Percentiles rank a stretch among this genome's conserved stretches.
These are phyloP conservation scores for Chymomyza fuscimana DNA, from an alignment of 2,888 invertebrate species.

Conservation along the genomic window DNA sequence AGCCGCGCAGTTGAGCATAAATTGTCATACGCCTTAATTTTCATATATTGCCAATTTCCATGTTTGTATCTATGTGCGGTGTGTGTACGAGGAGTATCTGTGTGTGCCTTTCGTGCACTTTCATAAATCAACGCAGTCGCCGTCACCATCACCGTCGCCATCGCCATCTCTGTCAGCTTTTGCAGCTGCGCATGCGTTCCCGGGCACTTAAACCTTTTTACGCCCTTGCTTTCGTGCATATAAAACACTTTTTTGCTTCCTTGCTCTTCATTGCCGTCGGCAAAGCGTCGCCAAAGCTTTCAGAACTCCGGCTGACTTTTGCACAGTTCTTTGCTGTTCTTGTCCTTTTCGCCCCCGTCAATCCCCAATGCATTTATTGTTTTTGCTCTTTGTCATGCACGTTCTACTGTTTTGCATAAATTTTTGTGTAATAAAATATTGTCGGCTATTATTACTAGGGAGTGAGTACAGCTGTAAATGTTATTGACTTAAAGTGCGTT, in stretches of 20 bases:
- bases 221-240: slow-evolving; percentile 71
- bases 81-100: neutral
- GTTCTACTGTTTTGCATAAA: slow-evolving; percentile 60
- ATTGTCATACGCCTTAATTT: slow-evolving; percentile 52
- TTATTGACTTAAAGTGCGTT: neutral
- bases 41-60: slow-evolving; percentile 54
- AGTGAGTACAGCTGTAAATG: neutral
- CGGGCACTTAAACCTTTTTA: slow-evolving; percentile 63
- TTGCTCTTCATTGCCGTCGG: slow-evolving; percentile 62
- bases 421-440: slow-evolving; percentile 71
- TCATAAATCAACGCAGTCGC: slow-evolving; percentile 69
- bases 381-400: slow-evolving; percentile 30
- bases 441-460: slow-evolving; percentile 61
- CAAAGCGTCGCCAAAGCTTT: slow-evolving; percentile 71
- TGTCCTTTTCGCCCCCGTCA: slow-evolving; percentile 17
- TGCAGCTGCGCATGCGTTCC: slow-evolving; percentile 71
- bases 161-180: slow-evolving; percentile 30
- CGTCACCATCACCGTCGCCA: slow-evolving; percentile 27
- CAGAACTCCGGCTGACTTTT: slow-evolving; percentile 35
- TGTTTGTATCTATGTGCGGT: slow-evolving; percentile 20
- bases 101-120: slow-evolving; percentile 64
- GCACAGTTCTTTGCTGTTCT: neutral
- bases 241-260: slow-evolving; percentile 64
- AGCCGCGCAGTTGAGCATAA: slow-evolving; percentile 37
- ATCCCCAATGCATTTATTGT: slow-evolving; percentile 36